Base-by-base conservation (phyloP, 2,797 vertebrate genomes). In the Brachymystax lenok region DNA sequence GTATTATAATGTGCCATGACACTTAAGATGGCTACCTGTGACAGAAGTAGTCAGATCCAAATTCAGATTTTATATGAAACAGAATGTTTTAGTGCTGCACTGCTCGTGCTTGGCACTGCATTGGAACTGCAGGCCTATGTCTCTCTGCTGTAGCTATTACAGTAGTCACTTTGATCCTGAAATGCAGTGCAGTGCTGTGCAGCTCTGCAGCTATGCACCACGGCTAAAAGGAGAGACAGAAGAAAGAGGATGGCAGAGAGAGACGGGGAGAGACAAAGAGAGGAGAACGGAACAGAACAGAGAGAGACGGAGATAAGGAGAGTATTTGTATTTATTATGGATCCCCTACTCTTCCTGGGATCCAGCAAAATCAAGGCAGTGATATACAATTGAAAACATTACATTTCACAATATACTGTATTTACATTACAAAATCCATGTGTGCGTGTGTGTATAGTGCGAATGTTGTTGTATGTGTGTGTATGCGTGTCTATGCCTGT, bases 121-220 rank as follows among this genome's bases (percentile, higher is more conserved):
- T 82, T 5, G 1, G 75, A 77, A 73, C 73, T 80, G 80, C 78
- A 76, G 83, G 64, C 64, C 81, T 80, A 68, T 79, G 80, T 78
- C 81, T 85, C 84, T 84, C 83, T 79, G 80, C 86, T 87, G 69
- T 82, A 85, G 86, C 28, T 35, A 35, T 35, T 35, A 35, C 64
- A 67, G 14, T 67, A 16, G 14, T 67, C 24, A n/a, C 21, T 67
- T 67, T 67, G 16, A 33, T 67, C 14, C 64, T 67, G 64, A 16
- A 24, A 33, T 67, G 64, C 64, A 67, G 64, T 67, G 59, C 59
- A 2, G 56, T 21, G 56, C 56, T 6, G 59, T 61, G 64, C 64
- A 67, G 64, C 64, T 69, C 33, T 69, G 21, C 24, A 24, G 61
- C 12, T 64, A 40, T 10, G 24, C 24, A 17, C 33, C 67, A 13